Evolutionary conservation across 2,797 vertebrate genomes (phyloP).

Genomic region (Eutrigla gurnardus): DNA sequence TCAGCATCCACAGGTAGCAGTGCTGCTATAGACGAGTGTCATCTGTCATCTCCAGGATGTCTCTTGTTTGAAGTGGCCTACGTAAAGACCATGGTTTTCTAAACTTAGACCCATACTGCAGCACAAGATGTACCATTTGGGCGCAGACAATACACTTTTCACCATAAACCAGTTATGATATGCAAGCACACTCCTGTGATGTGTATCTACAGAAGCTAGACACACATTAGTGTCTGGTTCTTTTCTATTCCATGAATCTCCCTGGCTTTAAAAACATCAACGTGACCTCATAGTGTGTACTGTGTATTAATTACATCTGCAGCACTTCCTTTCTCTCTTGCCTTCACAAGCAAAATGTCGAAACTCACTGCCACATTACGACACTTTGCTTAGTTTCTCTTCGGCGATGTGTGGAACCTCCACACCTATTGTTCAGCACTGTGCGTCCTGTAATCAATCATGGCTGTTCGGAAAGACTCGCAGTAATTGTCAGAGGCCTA

Average conservation of each 20-base stretch:
- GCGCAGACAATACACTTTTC: neutral
- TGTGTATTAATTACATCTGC: slow-evolving; percentile 13
- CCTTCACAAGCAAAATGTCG: slow-evolving; percentile 23
- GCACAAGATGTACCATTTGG: slow-evolving; percentile 3
- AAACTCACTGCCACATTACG: slow-evolving; percentile 38
- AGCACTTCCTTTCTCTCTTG: slow-evolving; percentile 21
- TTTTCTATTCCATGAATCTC: slow-evolving; percentile 12
- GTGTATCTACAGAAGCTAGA: slow-evolving; percentile 12
- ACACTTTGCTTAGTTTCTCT: slow-evolving; percentile 53
- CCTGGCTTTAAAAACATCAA: slow-evolving; percentile 16
- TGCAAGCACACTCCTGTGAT: slow-evolving; percentile 6
- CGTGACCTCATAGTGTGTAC: neutral
- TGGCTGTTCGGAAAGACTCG: slow-evolving; percentile 47
- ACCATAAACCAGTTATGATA: neutral
- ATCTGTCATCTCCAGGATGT: slow-evolving; percentile 53
- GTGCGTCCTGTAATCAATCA: slow-evolving; percentile 78
- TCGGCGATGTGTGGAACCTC: slow-evolving; percentile 46
- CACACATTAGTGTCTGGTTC: neutral
- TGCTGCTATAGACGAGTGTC: slow-evolving; percentile 31
- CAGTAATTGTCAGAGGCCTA: slow-evolving; percentile 60
- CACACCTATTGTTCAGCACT: slow-evolving; percentile 66
- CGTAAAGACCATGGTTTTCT: slow-evolving; percentile 8
- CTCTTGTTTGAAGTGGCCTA: slow-evolving; percentile 35
- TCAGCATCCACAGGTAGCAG: slow-evolving; percentile 16
- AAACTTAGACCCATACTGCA: neutral